These are phyloP conservation scores for Eurois occulta DNA, from an alignment of 2,888 invertebrate species.

Conservation along the genomic window DNA sequence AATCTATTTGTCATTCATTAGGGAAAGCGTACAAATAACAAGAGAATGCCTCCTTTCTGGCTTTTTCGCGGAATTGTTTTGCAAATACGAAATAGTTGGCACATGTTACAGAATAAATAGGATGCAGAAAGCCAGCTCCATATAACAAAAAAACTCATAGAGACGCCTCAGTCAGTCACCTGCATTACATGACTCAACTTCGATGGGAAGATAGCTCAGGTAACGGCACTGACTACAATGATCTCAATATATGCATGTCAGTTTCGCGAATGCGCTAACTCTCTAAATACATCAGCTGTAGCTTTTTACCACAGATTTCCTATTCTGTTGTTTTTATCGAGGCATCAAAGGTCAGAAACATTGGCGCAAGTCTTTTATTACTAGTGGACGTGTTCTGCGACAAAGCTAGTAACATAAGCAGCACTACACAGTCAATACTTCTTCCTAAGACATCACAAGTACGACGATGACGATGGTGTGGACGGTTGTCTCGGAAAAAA, in stretches of 20 bases:
- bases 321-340: background rate
- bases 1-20: conserved; percentile 37
- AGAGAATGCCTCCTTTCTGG: conserved; percentile 40
- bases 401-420: background rate
- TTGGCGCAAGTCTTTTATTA: background rate
- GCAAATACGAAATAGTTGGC: conserved; percentile 52
- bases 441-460: background rate
- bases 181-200: background rate
- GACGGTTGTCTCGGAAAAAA: background rate
- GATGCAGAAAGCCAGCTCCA: conserved; percentile 1
- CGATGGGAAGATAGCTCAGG: background rate
- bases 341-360: background rate
- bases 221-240: background rate
- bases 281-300: background rate
- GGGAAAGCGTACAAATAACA: conserved; percentile 29
- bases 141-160: background rate
- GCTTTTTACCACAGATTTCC: background rate
- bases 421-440: too few species aligned
- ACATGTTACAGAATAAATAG: conserved; percentile 4
- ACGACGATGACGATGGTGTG: background rate
- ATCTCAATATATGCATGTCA: background rate
- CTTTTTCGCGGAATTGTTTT: conserved; percentile 53
- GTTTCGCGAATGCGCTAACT: background rate
- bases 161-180: background rate
- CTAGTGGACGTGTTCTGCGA: background rate